phyloP scores from a whole-genome alignment of 2,797 vertebrate genomes.

The Acanthopagrus latus region DNA sequence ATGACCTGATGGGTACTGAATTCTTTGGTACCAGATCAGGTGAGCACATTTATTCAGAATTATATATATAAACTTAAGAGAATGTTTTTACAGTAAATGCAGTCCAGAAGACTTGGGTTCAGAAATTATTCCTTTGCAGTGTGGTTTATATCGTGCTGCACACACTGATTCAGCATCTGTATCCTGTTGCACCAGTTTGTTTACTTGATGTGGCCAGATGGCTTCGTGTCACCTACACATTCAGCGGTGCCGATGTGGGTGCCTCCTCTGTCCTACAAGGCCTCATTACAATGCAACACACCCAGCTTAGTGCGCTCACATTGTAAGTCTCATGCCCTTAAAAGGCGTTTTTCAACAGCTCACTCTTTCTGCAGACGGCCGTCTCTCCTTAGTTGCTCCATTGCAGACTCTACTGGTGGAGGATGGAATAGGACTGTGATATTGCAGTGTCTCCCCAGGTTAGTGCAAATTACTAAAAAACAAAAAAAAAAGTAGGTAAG shows the following conservation, averaged over 20 bases:
- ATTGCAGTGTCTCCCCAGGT: not conserved
- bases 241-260: conserved; percentile 30
- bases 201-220: conserved; percentile 36
- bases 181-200: conserved; percentile 49
- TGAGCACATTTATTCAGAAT: not conserved
- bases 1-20: not conserved
- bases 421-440: not conserved
- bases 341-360: conserved; percentile 82
- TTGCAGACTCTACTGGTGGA: conserved; percentile 70
- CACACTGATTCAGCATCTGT: conserved; percentile 20
- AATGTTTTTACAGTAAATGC: not conserved
- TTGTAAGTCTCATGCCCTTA: conserved; percentile 83
- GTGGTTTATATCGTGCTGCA: not conserved
- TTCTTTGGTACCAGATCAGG: not conserved
- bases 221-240: conserved; percentile 50
- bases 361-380: conserved; percentile 47
- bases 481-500: too few relatives aligned
- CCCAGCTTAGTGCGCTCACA: conserved; percentile 69
- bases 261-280: conserved; percentile 27
- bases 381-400: conserved; percentile 1
- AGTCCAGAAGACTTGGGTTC: not conserved
- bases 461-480: not conserved
- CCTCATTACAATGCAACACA: conserved; percentile 77
- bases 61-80: not conserved
- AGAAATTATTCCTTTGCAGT: not conserved